Conservation (phyloP, 2,113 vertebrate genomes). For the Ptilonorhynchus violaceus region DNA sequence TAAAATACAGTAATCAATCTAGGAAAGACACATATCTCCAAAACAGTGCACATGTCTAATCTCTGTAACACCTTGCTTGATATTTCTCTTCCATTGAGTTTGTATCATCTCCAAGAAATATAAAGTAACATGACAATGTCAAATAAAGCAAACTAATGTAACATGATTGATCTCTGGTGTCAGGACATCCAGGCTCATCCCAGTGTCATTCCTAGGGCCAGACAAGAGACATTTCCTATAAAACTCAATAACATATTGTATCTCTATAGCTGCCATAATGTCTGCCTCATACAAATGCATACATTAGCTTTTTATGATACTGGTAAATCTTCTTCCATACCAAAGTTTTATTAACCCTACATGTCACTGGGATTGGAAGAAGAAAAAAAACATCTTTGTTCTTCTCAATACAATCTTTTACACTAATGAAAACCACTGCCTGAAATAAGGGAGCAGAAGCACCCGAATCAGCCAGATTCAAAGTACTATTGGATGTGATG, state of each 20-base stretch:
- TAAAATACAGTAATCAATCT: neutral
- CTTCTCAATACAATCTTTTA: neutral
- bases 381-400: neutral
- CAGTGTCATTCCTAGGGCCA: neutral
- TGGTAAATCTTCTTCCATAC: neutral
- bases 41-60: neutral
- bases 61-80: neutral
- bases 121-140: neutral
- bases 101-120: neutral
- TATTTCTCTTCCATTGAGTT: neutral
- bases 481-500: neutral
- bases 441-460: neutral
- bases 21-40: neutral
- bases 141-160: neutral
- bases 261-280: neutral
- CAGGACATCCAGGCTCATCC: neutral
- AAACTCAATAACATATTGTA: neutral
- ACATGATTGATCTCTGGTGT: neutral
- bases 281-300: neutral
- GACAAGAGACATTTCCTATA: neutral
- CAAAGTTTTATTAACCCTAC: neutral
- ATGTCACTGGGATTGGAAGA: neutral
- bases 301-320: neutral
- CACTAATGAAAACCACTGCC: neutral
- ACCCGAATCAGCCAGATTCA: neutral